These are phyloP conservation scores for Ictalurus punctatus DNA, from an alignment of 2,113 vertebrate genomes.

Conservation along the genomic window DNA sequence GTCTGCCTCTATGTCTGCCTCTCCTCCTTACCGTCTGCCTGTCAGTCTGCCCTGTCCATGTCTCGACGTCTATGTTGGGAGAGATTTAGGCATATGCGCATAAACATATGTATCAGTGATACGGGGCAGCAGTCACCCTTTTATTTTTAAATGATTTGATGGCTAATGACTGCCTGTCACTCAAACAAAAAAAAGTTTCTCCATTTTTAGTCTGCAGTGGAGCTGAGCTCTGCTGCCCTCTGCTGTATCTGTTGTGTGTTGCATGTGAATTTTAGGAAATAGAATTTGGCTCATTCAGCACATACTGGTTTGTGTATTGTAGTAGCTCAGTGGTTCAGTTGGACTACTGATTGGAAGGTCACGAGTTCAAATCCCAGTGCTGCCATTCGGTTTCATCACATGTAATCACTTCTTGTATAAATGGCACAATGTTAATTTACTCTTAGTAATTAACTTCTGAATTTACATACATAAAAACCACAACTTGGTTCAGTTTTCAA, in stretches of 20 bases:
- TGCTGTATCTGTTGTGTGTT: conserved; percentile 38
- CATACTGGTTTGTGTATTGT: neutral
- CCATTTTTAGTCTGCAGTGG: conserved; percentile 38
- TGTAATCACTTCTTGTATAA: neutral
- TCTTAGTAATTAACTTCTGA: neutral
- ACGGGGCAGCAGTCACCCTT: conserved; percentile 60
- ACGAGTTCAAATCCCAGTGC: no score
- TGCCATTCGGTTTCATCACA: neutral
- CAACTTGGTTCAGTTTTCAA: neutral
- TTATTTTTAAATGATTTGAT: conserved; percentile 72
- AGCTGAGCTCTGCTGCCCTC: conserved; percentile 43
- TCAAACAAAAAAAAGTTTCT: conserved; percentile 56
- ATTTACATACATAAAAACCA: neutral
- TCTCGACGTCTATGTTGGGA: conserved; percentile 59
- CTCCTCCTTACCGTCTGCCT: conserved; percentile 55
- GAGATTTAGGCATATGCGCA: conserved; percentile 68
- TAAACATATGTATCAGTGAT: conserved; percentile 70
- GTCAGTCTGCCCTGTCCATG: conserved; percentile 37
- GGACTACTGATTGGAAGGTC: no score
- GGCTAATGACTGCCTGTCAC: conserved; percentile 61
- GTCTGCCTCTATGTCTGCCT: conserved; percentile 66
- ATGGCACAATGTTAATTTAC: neutral
- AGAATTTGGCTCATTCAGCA: neutral
- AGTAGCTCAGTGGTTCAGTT: no score
- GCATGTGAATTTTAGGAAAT: neutral